Percentiles rank a stretch among this genome's conserved stretches.
These are phyloP conservation scores for Acrobasis suavella DNA, from an alignment of 2,888 invertebrate species.

Conservation along the genomic window DNA sequence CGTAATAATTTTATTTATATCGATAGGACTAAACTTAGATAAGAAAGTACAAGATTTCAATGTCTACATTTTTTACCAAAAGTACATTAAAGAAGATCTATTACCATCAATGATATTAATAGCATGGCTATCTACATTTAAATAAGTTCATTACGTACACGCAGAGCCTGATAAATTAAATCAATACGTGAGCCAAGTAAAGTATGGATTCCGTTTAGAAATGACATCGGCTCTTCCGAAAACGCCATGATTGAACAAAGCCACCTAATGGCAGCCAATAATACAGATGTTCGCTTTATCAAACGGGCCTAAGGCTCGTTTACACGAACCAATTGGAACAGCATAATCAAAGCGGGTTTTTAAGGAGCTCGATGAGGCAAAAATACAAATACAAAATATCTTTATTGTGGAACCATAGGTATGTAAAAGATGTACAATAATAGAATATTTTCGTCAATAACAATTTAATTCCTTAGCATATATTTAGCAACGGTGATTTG, in stretches of 20 bases:
- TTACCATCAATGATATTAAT: not conserved
- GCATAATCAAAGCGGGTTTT: too few species aligned
- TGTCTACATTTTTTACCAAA: not conserved
- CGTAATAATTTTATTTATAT: too few species aligned
- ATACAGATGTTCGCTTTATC: conserved; percentile 17
- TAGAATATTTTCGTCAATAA: too few species aligned
- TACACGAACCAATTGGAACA: too few species aligned
- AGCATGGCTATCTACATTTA: conserved; percentile 1
- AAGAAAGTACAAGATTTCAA: not conserved
- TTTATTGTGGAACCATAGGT: too few species aligned
- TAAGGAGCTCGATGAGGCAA: too few species aligned
- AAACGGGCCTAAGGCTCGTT: conserved; percentile 25
- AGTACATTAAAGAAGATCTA: not conserved
- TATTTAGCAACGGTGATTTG: too few species aligned
- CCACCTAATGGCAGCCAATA: conserved; percentile 17
- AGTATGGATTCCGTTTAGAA: conserved; percentile 19
- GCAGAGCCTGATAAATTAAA: conserved; percentile 13
- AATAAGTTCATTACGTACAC: conserved; percentile 3
- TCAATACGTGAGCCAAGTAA: conserved; percentile 37
- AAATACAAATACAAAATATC: too few species aligned
- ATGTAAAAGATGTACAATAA: too few species aligned
- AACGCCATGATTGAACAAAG: conserved; percentile 21
- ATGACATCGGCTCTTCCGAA: conserved; percentile 23
- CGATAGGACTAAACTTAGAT: not conserved
- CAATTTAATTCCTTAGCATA: too few species aligned